Evolutionary conservation across 1,140 invertebrate species (phyloP), one percentile per base, ranked within the genome.

Genomic region (Coenobita brevimanus): DNA sequence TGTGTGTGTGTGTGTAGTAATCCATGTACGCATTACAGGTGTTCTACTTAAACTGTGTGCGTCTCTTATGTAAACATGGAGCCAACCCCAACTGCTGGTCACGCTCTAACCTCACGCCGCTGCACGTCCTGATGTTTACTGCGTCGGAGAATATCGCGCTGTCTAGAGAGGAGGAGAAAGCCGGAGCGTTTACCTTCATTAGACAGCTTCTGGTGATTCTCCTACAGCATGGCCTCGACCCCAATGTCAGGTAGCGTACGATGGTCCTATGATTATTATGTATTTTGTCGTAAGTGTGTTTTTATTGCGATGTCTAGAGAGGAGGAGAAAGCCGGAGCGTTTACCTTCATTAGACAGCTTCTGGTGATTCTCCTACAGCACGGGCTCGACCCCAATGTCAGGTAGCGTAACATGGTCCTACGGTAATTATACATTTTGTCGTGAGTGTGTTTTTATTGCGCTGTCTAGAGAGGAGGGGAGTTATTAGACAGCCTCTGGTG

Each of bases 31-130:
- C 30, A 38, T 76, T 3, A 38, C 78, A 95, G 94, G 95, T 96
- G 2, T 96, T 95, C 91, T 96, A 84, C 54, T 91, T 96, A 82
- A 96, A 96, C 91, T 96, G 95, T 92, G 95, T 96, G 36, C 93
- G 95, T 38, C 94, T 96, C 67, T 91, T 96, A 62, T 92, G 95
- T 90, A 95, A 95, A 92, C 93, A 95, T 91, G 95, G 95, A 88
- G 95, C 95, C 8, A 96, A 95, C 92, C 95, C 95, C 33, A 96
- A 96, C 92, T 96, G 95, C 92, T 94, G 95, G 67, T 95, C 95
- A 88, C 79, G 95, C 36, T 94, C 94, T 41, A 95, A 96, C 91
- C 91, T 96, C 10, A 96, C 95, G 10, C 95, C 95, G 0, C 92
- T 96, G 17, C 95, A 96, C 90, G 95, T 96, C 30, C 93, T 96